These are phyloP conservation scores for Arge pagana DNA, from an alignment of 2,888 invertebrate genomes.

Conservation along the genomic window DNA sequence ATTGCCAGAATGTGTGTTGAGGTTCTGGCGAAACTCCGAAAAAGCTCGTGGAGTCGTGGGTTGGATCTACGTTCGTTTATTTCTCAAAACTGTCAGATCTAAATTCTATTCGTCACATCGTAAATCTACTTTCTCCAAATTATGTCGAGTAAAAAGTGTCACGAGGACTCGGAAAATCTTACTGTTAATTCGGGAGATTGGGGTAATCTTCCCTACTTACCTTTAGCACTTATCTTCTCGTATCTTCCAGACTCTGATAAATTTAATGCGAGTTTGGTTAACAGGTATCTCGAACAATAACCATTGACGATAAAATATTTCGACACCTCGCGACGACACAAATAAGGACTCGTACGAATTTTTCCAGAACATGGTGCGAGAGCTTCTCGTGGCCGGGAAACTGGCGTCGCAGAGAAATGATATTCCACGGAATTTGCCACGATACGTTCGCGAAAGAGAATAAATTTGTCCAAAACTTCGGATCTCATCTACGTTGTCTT, in stretches of 20 bases:
- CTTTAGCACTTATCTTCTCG: conserved; percentile 12
- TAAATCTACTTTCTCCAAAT: too few species aligned
- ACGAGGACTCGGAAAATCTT: background rate
- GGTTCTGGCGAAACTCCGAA: too few species aligned
- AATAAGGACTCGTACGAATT: background rate
- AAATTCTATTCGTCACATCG: background rate
- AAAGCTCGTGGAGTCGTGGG: too few species aligned
- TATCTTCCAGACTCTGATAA: conserved; percentile 19
- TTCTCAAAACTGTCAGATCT: background rate
- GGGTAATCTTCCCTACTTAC: conserved; percentile 15
- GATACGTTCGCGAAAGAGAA: conserved; percentile 6
- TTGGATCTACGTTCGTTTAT: conserved; percentile 1
- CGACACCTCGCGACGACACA: too few species aligned
- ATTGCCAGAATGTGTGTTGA: too few species aligned
- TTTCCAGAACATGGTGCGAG: conserved; percentile 8
- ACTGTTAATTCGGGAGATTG: background rate
- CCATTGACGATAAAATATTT: too few species aligned
- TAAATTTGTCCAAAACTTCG: conserved; percentile 6
- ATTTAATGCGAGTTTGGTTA: conserved; percentile 16
- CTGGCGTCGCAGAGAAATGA: conserved; percentile 15
- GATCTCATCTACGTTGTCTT: conserved; percentile 5
- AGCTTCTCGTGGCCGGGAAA: conserved; percentile 17
- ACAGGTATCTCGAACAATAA: too few species aligned
- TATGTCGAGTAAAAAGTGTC: conserved; percentile 7
- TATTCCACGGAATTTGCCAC: conserved; percentile 14